Conservation (phyloP, 1,140 invertebrate genomes). For the Drosophila murphyi region DNA sequence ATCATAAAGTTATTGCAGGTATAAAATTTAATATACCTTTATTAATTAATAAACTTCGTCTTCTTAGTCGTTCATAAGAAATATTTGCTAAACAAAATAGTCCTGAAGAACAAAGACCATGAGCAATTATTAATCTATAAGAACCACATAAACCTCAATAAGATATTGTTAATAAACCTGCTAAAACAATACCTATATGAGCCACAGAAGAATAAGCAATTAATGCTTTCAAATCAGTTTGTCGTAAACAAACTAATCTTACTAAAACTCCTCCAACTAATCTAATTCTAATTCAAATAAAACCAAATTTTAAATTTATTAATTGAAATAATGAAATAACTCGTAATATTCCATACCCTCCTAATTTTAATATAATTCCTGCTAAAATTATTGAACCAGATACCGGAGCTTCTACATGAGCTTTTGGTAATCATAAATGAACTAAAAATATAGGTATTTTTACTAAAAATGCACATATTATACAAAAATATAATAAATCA, state of each 20-base stretch:
- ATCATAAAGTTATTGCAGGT: constrained; percentile 85
- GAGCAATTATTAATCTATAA: constrained; percentile 87
- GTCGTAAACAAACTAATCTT: constrained; percentile 87
- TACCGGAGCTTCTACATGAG: constrained; percentile 90
- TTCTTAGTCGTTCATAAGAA: constrained; percentile 86
- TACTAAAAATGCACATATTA: constrained; percentile 88
- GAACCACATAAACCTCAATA: constrained; percentile 85
- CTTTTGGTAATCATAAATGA: constrained; percentile 90
- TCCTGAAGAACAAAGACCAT: constrained; percentile 88
- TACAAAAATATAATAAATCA: constrained; percentile 85
- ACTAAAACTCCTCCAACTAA: constrained; percentile 86
- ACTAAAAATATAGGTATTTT: constrained; percentile 89
- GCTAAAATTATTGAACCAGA: constrained; percentile 89
- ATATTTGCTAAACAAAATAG: constrained; percentile 89
- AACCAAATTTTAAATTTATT: constrained; percentile 84
- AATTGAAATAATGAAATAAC: constrained; percentile 84
- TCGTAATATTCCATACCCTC: constrained; percentile 88
- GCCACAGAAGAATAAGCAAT: constrained; percentile 62
- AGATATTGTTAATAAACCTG: constrained; percentile 85
- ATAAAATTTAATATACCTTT: constrained; percentile 84
- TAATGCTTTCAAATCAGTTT: constrained; percentile 80
- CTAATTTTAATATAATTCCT: constrained; percentile 88
- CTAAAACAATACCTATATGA: constrained; percentile 58
- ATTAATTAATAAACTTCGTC: constrained; percentile 84
- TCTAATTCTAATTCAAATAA: constrained; percentile 85